Conservation (phyloP, 1,140 invertebrate genomes). For the Aricia agestis region DNA sequence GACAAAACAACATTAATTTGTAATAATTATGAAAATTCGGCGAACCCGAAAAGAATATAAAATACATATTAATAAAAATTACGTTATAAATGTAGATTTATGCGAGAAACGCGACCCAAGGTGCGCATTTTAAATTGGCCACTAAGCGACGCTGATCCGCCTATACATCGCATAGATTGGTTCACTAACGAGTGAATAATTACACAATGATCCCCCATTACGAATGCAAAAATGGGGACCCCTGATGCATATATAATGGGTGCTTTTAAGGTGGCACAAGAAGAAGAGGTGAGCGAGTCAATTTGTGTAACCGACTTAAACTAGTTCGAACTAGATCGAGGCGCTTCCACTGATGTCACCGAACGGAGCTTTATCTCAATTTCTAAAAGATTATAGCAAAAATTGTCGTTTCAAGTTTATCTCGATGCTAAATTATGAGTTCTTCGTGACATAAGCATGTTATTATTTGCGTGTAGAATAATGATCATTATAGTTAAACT, state of each 20-base stretch:
- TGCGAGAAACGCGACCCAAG: constrained; percentile 35
- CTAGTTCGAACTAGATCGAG: not conserved
- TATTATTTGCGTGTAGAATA: too few relatives aligned
- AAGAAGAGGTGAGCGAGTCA: constrained; percentile 24
- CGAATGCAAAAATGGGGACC: constrained; percentile 69
- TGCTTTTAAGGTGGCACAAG: constrained; percentile 34
- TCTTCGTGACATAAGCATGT: too few relatives aligned
- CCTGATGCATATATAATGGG: constrained; percentile 63
- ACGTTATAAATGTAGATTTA: constrained; percentile 47
- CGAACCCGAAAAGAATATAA: constrained; percentile 33
- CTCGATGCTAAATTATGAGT: too few relatives aligned
- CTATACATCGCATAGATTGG: constrained; percentile 49
- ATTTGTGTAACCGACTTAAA: constrained; percentile 5
- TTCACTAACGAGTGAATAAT: constrained; percentile 69
- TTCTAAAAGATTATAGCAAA: not conserved
- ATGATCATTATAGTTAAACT: too few relatives aligned
- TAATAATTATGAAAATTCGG: constrained; percentile 30
- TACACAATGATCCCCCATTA: constrained; percentile 68
- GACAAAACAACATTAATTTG: constrained; percentile 6
- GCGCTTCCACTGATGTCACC: not conserved
- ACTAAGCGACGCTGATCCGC: constrained; percentile 37
- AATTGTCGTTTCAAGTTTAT: not conserved
- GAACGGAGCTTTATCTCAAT: not conserved
- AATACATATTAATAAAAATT: constrained; percentile 33
- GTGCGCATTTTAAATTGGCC: constrained; percentile 43